Conservation (phyloP, 2,113 vertebrate genomes). For the Chroicocephalus ridibundus region DNA sequence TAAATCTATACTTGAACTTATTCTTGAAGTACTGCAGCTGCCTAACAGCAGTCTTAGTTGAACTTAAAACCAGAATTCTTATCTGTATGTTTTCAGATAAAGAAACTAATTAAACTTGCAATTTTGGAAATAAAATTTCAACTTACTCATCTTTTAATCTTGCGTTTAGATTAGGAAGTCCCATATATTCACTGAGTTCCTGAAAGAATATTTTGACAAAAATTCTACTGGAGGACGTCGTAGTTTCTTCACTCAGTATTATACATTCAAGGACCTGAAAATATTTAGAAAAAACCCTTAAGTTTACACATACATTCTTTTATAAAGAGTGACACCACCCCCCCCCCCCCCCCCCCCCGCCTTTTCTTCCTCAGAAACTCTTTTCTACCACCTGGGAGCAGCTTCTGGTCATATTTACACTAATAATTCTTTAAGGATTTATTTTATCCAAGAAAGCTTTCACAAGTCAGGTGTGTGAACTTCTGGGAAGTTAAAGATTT, state of each 20-base stretch:
- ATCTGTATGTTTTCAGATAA: background rate
- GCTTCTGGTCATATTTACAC: background rate
- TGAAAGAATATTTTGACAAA: conserved; percentile 99
- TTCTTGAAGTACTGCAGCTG: background rate
- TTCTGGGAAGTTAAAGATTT: background rate
- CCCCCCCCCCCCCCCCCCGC: too few relatives aligned
- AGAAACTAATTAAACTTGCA: background rate
- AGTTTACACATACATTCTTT: background rate
- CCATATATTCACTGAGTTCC: conserved; percentile 98
- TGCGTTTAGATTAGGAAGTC: conserved; percentile 93
- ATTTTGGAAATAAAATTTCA: background rate
- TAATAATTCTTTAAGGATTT: background rate
- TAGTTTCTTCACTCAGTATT: conserved; percentile 94
- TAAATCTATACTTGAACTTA: background rate
- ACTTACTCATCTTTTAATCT: conserved; percentile 93
- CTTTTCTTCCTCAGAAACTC: background rate
- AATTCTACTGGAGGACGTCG: conserved; percentile 96
- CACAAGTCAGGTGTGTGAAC: background rate
- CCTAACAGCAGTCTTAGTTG: background rate
- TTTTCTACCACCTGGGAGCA: background rate
- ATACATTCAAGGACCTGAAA: conserved; percentile 93
- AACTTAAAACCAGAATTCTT: background rate
- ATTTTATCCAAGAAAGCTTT: background rate
- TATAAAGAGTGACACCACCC: background rate
- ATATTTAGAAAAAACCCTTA: background rate